Conservation (phyloP, 2,113 vertebrate species). For the Bos taurus region DNA sequence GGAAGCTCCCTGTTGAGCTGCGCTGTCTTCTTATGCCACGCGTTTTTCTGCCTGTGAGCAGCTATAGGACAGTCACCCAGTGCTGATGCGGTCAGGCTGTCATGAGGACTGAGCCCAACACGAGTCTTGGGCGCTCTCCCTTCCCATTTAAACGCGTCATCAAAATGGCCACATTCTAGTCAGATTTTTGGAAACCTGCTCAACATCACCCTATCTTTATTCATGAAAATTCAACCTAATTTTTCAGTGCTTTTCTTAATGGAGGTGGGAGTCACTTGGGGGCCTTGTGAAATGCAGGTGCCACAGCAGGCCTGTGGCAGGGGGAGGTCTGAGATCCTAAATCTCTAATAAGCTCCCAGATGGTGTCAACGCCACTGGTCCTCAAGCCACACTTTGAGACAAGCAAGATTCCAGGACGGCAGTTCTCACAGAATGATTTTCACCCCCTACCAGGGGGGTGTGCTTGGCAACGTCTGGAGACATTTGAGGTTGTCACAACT, state of each 20-base stretch:
- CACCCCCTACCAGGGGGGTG: neutral
- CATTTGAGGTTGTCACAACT: neutral
- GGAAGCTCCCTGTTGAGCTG: neutral
- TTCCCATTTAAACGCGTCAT: neutral
- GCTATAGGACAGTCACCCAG: neutral
- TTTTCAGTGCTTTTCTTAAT: neutral
- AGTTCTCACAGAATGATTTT: neutral
- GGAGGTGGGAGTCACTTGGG: neutral
- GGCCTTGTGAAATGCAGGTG: neutral
- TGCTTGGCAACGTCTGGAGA: neutral
- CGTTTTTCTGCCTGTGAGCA: neutral
- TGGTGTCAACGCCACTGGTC: neutral
- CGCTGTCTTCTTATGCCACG: neutral
- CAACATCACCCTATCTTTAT: neutral
- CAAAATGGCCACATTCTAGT: neutral
- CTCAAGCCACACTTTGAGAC: neutral
- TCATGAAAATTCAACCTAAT: neutral
- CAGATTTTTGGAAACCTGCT: neutral
- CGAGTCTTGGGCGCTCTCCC: neutral
- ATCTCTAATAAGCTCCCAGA: neutral
- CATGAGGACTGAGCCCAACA: neutral
- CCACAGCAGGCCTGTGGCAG: neutral
- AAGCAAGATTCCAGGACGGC: neutral
- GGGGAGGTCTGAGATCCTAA: neutral
- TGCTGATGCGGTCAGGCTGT: neutral